Conservation (phyloP, 1,140 invertebrate species). For the Adoxophyes honmai region DNA sequence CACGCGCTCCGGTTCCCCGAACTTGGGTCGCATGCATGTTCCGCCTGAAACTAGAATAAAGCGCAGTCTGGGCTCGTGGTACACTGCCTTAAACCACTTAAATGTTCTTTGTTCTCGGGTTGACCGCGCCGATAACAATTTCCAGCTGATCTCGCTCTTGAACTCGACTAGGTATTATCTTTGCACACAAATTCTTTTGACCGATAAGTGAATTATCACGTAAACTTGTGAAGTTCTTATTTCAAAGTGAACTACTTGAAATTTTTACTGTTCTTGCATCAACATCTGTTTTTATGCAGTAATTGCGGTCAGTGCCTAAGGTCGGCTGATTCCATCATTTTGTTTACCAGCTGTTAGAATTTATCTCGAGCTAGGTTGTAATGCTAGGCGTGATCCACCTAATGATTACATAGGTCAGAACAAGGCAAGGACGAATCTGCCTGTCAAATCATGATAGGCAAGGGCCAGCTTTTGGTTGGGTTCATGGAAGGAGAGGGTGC, state of each 20-base stretch:
- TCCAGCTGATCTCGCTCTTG: neutral
- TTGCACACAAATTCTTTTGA: slow-evolving; percentile 4
- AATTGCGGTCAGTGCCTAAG: neutral
- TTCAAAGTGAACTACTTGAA: neutral
- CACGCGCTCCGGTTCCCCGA: neutral
- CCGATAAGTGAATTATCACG: slow-evolving; percentile 3
- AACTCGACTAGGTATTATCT: neutral
- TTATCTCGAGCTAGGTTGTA: neutral
- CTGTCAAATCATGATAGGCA: too few species aligned
- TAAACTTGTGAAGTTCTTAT: neutral
- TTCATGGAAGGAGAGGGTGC: too few species aligned
- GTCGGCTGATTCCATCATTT: neutral
- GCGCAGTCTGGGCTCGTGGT: neutral
- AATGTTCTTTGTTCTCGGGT: neutral
- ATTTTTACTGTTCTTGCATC: slow-evolving; percentile 4
- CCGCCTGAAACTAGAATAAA: neutral
- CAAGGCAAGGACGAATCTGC: too few species aligned
- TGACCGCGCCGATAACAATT: neutral
- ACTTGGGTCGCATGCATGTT: neutral
- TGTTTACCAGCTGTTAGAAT: neutral
- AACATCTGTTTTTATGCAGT: neutral
- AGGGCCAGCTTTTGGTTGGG: too few species aligned
- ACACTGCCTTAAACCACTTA: neutral
- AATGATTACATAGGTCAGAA: slow-evolving; percentile 7
- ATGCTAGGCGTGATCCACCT: neutral